These are phyloP conservation scores for Cerastis leucographa DNA, from an alignment of 2,888 invertebrate species.

Conservation along the genomic window DNA sequence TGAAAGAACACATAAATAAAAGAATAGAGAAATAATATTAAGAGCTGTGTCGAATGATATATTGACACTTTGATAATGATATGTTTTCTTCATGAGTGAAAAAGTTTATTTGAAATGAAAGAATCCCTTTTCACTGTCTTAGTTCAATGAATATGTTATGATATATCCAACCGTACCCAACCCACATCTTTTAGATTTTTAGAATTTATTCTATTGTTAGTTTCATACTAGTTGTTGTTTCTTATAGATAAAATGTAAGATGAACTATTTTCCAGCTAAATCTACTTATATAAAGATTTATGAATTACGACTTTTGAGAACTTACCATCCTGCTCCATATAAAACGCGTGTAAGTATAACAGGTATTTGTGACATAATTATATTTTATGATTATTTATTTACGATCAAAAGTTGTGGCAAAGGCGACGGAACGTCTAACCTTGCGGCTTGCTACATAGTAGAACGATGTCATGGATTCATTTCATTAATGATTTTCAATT, in stretches of 20 bases:
- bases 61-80: constrained; percentile 33
- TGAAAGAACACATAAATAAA: constrained; percentile 23
- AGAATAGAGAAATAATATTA: constrained; percentile 20
- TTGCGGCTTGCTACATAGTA: constrained; percentile 17
- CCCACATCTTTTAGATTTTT: not conserved
- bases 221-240: not conserved
- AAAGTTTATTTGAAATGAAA: not conserved
- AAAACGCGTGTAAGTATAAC: not conserved
- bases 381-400: constrained; percentile 16
- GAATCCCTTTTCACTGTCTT: constrained; percentile 18
- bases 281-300: too few relatives aligned
- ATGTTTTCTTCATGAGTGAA: constrained; percentile 12
- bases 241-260: not conserved
- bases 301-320: not conserved
- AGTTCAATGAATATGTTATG: constrained; percentile 24
- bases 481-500: constrained; percentile 50
- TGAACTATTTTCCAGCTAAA: not conserved
- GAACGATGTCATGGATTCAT: constrained; percentile 47
- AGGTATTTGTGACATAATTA: not conserved
- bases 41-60: constrained; percentile 19
- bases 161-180: not conserved
- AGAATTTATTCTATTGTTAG: too few relatives aligned
- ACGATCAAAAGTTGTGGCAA: not conserved
- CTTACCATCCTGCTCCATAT: not conserved
- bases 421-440: constrained; percentile 33